Evolutionary conservation across 1,140 invertebrate species (phyloP).

Genomic region (Portunus trituberculatus): DNA sequence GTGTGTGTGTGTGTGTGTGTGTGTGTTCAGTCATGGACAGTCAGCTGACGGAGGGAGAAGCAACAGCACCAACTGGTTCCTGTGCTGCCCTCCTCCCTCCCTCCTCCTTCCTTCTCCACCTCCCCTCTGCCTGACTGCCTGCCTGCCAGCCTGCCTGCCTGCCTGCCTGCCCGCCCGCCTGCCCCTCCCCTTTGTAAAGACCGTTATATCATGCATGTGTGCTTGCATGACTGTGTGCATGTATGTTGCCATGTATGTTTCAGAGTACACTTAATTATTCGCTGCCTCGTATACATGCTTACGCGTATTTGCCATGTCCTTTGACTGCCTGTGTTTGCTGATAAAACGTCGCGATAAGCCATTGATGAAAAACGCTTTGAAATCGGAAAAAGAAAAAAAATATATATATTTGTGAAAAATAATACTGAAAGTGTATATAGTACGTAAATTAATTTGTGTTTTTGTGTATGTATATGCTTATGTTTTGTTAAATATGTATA

Average conservation of each 20-base stretch:
- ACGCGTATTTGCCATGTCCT: neutral
- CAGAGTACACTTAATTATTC: constrained; percentile 23
- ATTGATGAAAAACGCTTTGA: neutral
- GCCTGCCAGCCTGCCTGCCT: neutral
- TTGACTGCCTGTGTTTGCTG: neutral
- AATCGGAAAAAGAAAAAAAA: neutral
- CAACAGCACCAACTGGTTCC: constrained; percentile 11
- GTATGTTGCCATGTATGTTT: constrained; percentile 37
- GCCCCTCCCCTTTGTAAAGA: constrained; percentile 18
- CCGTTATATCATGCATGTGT: constrained; percentile 40
- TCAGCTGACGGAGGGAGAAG: constrained; percentile 18
- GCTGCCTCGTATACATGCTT: neutral
- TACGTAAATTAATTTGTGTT: neutral
- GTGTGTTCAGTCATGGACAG: constrained; percentile 7
- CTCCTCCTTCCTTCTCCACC: neutral
- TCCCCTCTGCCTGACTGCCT: neutral
- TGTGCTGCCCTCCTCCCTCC: neutral
- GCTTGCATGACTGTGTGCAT: constrained; percentile 31
- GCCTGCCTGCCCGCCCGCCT: neutral
- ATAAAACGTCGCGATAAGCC: neutral
- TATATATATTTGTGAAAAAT: neutral
- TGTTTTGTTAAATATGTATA: neutral
- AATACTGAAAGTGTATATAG: neutral
- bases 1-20: constrained; percentile 11
- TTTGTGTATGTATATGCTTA: neutral